phyloP scores from a whole-genome alignment of 2,113 vertebrate genomes.

The Caloenas nicobarica region DNA sequence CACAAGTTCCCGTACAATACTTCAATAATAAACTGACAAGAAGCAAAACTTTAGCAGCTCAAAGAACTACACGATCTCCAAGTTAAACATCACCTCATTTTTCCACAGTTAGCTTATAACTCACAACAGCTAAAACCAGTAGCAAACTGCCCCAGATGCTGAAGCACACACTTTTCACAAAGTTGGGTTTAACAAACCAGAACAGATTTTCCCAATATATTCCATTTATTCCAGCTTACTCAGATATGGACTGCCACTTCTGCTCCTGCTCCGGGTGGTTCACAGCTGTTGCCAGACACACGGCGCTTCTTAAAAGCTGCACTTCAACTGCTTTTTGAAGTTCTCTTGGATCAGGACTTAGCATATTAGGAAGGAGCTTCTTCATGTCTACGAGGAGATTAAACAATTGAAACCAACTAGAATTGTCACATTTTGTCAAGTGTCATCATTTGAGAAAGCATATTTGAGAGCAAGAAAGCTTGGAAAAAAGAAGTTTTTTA shows the following conservation, averaged over 20 bases:
- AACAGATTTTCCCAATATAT: background rate
- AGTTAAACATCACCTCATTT: background rate
- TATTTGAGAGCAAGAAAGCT: background rate
- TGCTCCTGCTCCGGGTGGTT: slow-evolving; percentile 85
- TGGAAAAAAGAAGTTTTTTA: background rate
- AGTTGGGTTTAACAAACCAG: background rate
- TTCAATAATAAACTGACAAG: background rate
- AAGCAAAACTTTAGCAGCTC: background rate
- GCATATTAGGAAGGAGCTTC: slow-evolving; percentile 89
- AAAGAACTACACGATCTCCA: background rate
- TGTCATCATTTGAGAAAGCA: background rate
- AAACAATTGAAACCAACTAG: slow-evolving; percentile 3
- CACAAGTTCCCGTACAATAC: background rate
- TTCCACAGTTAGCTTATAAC: background rate
- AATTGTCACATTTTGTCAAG: background rate
- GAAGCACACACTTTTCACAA: background rate
- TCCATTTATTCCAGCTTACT: slow-evolving; percentile 78
- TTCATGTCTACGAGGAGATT: slow-evolving; percentile 86
- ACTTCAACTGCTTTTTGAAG: slow-evolving; percentile 97
- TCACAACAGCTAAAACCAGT: background rate
- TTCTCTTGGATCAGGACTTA: slow-evolving; percentile 94
- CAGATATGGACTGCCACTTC: slow-evolving; percentile 80
- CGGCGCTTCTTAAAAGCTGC: slow-evolving; percentile 91
- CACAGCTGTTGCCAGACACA: slow-evolving; percentile 83
- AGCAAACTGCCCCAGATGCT: background rate